Conservation (phyloP, 1,140 invertebrate species). For the Rhopalosiphum maidis region DNA sequence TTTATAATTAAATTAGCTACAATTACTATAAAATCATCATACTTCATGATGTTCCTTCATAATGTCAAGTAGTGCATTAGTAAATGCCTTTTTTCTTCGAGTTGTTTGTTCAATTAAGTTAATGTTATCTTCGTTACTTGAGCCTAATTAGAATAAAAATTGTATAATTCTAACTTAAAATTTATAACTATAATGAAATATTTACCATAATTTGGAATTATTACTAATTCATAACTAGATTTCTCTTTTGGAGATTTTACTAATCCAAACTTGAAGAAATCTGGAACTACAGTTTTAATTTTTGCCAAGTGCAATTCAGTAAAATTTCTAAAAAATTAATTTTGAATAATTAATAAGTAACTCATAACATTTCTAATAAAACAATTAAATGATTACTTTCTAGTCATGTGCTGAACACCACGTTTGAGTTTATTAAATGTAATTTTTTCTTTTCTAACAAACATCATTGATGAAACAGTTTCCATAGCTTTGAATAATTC, state of each 20-base stretch:
- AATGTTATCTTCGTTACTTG: not conserved
- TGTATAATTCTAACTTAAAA: not conserved
- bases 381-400: constrained; percentile 64
- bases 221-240: constrained; percentile 40
- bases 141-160: constrained; percentile 27
- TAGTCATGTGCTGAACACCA: constrained; percentile 83
- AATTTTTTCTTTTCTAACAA: constrained; percentile 85
- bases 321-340: constrained; percentile 71
- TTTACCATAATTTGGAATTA: constrained; percentile 42
- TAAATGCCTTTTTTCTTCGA: constrained; percentile 17
- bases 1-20: constrained; percentile 16
- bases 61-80: constrained; percentile 24
- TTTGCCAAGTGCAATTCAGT: constrained; percentile 80
- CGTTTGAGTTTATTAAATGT: constrained; percentile 87
- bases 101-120: constrained; percentile 36
- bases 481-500: constrained; percentile 86
- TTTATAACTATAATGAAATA: not conserved
- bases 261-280: constrained; percentile 37
- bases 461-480: constrained; percentile 82
- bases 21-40: not conserved
- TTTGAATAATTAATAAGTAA: not conserved
- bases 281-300: constrained; percentile 82
- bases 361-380: not conserved
- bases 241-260: constrained; percentile 40
- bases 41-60: constrained; percentile 40